These are phyloP conservation scores for Calameuta filiformis DNA, from an alignment of 2,888 invertebrate genomes.

Conservation along the genomic window DNA sequence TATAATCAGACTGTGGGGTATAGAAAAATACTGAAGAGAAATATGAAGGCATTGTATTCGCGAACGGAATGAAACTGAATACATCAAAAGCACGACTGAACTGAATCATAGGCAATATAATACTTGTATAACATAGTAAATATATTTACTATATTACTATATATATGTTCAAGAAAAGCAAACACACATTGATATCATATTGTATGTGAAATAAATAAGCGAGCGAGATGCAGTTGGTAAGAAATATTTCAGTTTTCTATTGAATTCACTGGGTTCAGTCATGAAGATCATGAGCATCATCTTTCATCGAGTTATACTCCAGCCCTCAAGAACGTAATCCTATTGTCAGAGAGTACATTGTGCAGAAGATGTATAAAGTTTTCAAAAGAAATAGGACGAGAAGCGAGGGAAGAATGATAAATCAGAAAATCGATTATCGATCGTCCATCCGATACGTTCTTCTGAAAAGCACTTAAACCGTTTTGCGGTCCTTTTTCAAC, in stretches of 20 bases:
- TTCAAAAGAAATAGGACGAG: background rate
- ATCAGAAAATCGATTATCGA: background rate
- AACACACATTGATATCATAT: background rate
- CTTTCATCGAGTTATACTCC: background rate
- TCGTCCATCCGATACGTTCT: background rate
- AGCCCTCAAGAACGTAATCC: background rate
- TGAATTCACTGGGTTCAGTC: background rate
- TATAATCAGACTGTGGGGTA: background rate
- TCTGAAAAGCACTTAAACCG: background rate
- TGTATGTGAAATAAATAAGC: background rate
- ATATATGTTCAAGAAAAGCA: background rate
- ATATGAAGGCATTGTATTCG: background rate
- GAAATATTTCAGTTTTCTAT: background rate
- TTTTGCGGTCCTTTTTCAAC: background rate
- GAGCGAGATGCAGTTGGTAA: background rate
- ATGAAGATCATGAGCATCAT: background rate
- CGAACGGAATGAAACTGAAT: background rate
- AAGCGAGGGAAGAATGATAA: background rate
- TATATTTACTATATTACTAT: background rate
- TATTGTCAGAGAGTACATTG: background rate
- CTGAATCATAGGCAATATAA: background rate
- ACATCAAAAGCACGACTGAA: too few relatives aligned
- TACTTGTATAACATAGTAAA: background rate
- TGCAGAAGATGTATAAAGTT: background rate
- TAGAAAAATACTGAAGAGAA: background rate